These are phyloP conservation scores for Cephalotes varians DNA, from an alignment of 2,888 invertebrate species.

Conservation along the genomic window DNA sequence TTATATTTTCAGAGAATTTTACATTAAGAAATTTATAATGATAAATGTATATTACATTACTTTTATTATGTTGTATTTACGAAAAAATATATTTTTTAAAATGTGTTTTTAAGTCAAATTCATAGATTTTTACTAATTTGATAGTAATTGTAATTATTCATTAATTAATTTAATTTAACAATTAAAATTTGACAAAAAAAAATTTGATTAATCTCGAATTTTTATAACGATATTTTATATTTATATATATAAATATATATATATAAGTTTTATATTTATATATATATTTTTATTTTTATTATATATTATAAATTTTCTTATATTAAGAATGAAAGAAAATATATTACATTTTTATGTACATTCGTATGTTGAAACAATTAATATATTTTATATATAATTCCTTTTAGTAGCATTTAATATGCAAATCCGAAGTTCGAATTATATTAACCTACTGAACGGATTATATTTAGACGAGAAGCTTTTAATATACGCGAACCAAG, in stretches of 20 bases:
- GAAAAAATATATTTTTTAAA: neutral
- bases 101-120: neutral
- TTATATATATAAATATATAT: neutral
- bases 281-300: neutral
- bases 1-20: neutral
- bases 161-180: neutral
- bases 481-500: slow-evolving; percentile 32
- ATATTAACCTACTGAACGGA: neutral
- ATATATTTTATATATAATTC: neutral
- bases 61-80: neutral
- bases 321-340: neutral
- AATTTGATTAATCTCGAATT: neutral
- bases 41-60: neutral
- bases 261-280: neutral
- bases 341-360: neutral
- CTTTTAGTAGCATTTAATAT: slow-evolving; percentile 17
- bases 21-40: neutral
- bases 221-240: neutral
- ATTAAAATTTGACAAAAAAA: neutral
- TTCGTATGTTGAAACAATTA: neutral
- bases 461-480: slow-evolving; percentile 42
- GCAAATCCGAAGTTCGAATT: slow-evolving; percentile 15
- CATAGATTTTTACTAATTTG: neutral
- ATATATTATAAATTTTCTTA: neutral
- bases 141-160: neutral